A percentile compares a stretch with the other conserved stretches of the same genome.
These are phyloP conservation scores for Chalcosyrphus nemorum DNA, from an alignment of 2,888 invertebrate genomes.

Conservation along the genomic window DNA sequence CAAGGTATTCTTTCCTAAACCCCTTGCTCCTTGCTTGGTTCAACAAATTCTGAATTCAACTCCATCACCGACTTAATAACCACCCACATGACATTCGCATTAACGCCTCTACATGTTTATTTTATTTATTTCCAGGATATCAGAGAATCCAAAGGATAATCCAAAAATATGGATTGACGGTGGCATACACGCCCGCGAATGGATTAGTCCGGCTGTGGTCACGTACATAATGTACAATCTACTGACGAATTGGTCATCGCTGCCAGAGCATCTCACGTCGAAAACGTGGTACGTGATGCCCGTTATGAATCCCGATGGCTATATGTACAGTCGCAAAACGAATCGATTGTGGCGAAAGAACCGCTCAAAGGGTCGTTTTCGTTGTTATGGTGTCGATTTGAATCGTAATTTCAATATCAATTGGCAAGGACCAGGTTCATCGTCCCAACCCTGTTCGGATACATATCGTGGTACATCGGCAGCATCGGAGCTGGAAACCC, in stretches of 20 bases:
- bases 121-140: slow-evolving; percentile 83
- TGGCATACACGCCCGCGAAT: slow-evolving; percentile 94
- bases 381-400: slow-evolving; percentile 89
- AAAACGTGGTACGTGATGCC: slow-evolving; percentile 92
- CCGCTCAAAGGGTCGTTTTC: slow-evolving; percentile 81
- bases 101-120: not conserved
- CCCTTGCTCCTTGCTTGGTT: no score
- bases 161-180: slow-evolving; percentile 90
- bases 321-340: slow-evolving; percentile 90
- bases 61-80: not conserved
- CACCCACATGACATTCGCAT: no score
- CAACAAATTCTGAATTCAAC: no score
- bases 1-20: no score
- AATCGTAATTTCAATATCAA: slow-evolving; percentile 94
- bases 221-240: slow-evolving; percentile 89
- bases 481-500: slow-evolving; percentile 93
- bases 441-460: slow-evolving; percentile 87
- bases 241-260: slow-evolving; percentile 86
- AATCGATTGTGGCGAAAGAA: slow-evolving; percentile 94
- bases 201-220: slow-evolving; percentile 91
- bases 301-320: slow-evolving; percentile 92
- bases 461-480: slow-evolving; percentile 89
- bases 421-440: slow-evolving; percentile 89
- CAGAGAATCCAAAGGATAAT: slow-evolving; percentile 85
- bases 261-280: slow-evolving; percentile 87